Evolutionary conservation across 2,888 invertebrate genomes (phyloP), one percentile per base, ranked within the genome.

Genomic region (Xylophagus ater): DNA sequence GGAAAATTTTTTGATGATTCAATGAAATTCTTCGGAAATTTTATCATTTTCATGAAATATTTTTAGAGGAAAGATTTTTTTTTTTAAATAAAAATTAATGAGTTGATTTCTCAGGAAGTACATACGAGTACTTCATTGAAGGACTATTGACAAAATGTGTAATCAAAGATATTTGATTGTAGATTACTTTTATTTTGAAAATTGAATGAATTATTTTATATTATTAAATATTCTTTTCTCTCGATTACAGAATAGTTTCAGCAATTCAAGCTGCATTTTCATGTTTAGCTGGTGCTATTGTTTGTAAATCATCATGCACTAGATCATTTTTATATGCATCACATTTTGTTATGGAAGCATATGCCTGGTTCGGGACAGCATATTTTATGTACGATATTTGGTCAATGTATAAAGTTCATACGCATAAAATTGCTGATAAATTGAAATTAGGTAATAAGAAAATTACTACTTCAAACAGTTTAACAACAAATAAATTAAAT

Each of bases 371-470:
- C 57, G 82, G 81, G 2, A 78, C 81, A 21, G 78, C 81, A 0
- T 81, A 81, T 62, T 81, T 81, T 62, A 76, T 81, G 67, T 81
- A 82, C 54, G 82, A 82, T 61, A 80, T 81, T 47, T 80, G 81
- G 78, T 79, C 80, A 14, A 82, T 82, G 82, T 82, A 81, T 52
- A 72, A 74, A 63, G 81, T 81, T 43, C 75, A 77, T 54, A 61
- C 58, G 10, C 62, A 65, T 45, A 63, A 65, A 51, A 60, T 64
- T 4, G 57, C 63, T 43, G 63, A 64, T 41, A 63, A 62, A 47
- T 42, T 64, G 42, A 58, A 57, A 18, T 38, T 60, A 35, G 53
- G 60, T n/a, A n/a, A n/a, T n/a, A n/a, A n/a, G n/a, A n/a, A n/a
- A n/a, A n/a, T n/a, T n/a, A n/a, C n/a, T n/a, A n/a, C n/a, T n/a